Evolutionary conservation across 1,140 invertebrate genomes (phyloP).

Genomic region (Bombyx mandarina): DNA sequence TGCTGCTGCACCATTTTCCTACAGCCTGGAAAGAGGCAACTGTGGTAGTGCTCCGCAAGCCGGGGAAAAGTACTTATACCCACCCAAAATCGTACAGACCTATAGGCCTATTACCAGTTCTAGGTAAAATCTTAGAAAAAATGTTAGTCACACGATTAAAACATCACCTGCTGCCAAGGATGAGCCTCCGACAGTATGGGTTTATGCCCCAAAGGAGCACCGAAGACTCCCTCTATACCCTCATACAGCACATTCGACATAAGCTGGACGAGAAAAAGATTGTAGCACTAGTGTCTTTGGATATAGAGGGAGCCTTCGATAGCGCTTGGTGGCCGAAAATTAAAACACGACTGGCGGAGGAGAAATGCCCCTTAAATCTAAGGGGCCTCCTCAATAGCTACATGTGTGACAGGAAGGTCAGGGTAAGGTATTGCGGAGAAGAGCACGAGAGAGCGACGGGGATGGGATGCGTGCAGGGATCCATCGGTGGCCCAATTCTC

Average conservation of each 20-base stretch:
- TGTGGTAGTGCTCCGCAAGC: no score
- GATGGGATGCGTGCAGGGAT: slow-evolving; percentile 1
- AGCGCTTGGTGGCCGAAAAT: no score
- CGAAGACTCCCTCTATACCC: neutral
- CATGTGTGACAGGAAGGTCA: neutral
- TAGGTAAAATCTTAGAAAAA: no score
- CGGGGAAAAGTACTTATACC: no score
- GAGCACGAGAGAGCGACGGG: neutral
- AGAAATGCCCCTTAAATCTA: neutral
- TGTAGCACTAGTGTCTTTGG: neutral
- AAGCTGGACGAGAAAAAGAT: neutral
- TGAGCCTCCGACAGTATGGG: slow-evolving; percentile 7
- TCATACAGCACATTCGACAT: slow-evolving; percentile 1
- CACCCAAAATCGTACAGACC: no score
- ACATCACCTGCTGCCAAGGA: slow-evolving; percentile 1
- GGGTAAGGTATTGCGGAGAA: neutral
- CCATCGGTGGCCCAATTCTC: slow-evolving; percentile 2
- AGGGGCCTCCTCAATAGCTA: neutral
- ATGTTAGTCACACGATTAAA: neutral
- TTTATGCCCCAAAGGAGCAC: slow-evolving; percentile 6
- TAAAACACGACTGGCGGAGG: neutral
- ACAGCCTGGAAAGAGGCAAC: no score
- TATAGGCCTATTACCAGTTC: no score
- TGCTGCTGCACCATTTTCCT: no score
- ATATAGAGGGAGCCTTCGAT: no score